Evolutionary conservation across 2,888 invertebrate genomes (phyloP).

Genomic region (Ophion ellenae): DNA sequence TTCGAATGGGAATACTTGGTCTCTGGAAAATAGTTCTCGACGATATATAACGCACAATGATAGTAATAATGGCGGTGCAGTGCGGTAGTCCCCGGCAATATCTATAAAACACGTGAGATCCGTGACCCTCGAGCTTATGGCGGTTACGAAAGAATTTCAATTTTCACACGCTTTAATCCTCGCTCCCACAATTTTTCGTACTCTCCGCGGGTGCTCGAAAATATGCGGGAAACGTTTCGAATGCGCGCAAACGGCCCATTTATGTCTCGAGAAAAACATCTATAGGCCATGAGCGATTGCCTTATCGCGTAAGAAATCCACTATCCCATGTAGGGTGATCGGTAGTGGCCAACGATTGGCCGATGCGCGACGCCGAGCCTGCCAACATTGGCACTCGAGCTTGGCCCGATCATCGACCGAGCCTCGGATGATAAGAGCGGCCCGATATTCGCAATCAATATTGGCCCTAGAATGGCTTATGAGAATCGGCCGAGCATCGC

Average conservation of each 20-base stretch:
- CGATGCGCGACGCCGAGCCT: too few relatives aligned
- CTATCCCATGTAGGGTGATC: too few relatives aligned
- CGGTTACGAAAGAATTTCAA: constrained; percentile 62
- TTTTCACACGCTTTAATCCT: constrained; percentile 43
- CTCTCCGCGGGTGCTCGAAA: constrained; percentile 15
- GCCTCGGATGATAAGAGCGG: too few relatives aligned
- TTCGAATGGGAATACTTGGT: constrained; percentile 65
- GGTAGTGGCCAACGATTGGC: too few relatives aligned
- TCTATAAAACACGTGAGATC: constrained; percentile 30
- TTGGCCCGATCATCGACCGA: too few relatives aligned
- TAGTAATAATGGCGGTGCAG: constrained; percentile 1
- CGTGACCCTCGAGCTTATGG: constrained; percentile 43
- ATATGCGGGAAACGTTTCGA: constrained; percentile 23
- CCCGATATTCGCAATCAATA: too few relatives aligned
- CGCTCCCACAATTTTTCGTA: constrained; percentile 16
- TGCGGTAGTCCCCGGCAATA: background rate
- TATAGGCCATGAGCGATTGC: background rate
- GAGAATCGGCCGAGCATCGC: too few relatives aligned
- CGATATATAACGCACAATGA: constrained; percentile 22
- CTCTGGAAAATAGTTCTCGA: constrained; percentile 56
- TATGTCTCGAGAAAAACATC: constrained; percentile 19
- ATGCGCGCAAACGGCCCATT: constrained; percentile 14
- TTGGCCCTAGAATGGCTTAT: too few relatives aligned
- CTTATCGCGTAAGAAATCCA: background rate
- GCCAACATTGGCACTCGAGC: too few relatives aligned